Evolutionary conservation across 2,113 vertebrate species (phyloP).

Genomic region (Hippopotamus amphibius): DNA sequence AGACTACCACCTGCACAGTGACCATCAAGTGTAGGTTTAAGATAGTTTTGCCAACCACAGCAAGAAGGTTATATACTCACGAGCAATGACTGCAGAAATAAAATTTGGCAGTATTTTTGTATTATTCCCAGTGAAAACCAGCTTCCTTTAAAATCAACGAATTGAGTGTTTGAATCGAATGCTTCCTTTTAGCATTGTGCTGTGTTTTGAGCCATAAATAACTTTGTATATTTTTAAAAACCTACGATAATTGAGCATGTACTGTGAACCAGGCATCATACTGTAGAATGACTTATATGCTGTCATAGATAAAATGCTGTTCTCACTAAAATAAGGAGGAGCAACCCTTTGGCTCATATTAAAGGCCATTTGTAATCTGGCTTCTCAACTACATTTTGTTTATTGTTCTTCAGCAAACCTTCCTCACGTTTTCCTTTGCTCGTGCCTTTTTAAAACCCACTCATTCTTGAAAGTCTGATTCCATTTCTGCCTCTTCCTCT

Average conservation of each 20-base stretch:
- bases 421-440: background rate
- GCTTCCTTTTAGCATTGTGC: background rate
- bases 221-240: background rate
- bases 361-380: background rate
- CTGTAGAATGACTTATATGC: background rate
- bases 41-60: constrained; percentile 5
- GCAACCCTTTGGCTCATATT: background rate
- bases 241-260: background rate
- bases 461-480: constrained; percentile 27
- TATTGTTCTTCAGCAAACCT: background rate
- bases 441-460: background rate
- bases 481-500: background rate
- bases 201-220: constrained; percentile 12
- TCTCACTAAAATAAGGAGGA: constrained; percentile 9
- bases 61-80: background rate
- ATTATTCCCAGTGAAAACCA: constrained; percentile 8
- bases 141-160: constrained; percentile 36
- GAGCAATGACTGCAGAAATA: constrained; percentile 25
- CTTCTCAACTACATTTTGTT: constrained; percentile 24
- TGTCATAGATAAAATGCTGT: constrained; percentile 13
- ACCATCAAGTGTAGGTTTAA: background rate
- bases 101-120: background rate
- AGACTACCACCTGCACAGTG: background rate
- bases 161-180: constrained; percentile 20
- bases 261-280: background rate